Conservation (phyloP, 1,140 invertebrate genomes). For the Drosophila guanche region DNA sequence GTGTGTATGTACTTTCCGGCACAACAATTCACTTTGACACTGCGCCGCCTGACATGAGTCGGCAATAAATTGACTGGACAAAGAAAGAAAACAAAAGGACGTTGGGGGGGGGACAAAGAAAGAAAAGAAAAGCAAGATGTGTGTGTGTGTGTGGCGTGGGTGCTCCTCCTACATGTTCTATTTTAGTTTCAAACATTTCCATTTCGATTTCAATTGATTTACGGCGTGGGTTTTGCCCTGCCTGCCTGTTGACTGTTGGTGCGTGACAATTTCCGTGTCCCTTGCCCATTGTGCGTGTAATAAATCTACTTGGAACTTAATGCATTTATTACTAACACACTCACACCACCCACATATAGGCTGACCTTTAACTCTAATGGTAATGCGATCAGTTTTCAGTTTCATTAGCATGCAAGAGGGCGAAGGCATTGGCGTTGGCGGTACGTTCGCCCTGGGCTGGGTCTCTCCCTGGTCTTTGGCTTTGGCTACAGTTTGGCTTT, state of each 20-base stretch:
- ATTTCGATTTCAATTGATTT: conserved; percentile 50
- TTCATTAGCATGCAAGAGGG: conserved; percentile 70
- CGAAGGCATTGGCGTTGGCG: neutral
- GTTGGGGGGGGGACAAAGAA: conserved; percentile 4
- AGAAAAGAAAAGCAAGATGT: neutral
- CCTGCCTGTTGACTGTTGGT: conserved; percentile 37
- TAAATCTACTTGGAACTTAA: conserved; percentile 62
- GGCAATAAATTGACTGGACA: conserved; percentile 40
- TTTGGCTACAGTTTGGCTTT: conserved; percentile 5
- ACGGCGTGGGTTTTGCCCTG: neutral
- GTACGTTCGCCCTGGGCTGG: neutral
- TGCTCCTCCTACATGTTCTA: conserved; percentile 1
- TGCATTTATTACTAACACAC: conserved; percentile 60
- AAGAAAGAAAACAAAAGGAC: conserved; percentile 6
- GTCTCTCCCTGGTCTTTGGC: neutral
- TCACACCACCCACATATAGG: conserved; percentile 22
- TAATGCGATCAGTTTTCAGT: conserved; percentile 75
- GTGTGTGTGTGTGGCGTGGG: neutral
- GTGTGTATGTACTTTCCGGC: conserved; percentile 50
- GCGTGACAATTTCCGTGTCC: conserved; percentile 65
- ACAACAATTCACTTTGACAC: conserved; percentile 73
- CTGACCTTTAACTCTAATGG: conserved; percentile 67
- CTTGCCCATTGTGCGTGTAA: conserved; percentile 30
- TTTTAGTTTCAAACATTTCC: conserved; percentile 56
- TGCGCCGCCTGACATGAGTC: conserved; percentile 27